Evolutionary conservation across 2,797 vertebrate species (phyloP).

Genomic region (Dermochelys coriacea): DNA sequence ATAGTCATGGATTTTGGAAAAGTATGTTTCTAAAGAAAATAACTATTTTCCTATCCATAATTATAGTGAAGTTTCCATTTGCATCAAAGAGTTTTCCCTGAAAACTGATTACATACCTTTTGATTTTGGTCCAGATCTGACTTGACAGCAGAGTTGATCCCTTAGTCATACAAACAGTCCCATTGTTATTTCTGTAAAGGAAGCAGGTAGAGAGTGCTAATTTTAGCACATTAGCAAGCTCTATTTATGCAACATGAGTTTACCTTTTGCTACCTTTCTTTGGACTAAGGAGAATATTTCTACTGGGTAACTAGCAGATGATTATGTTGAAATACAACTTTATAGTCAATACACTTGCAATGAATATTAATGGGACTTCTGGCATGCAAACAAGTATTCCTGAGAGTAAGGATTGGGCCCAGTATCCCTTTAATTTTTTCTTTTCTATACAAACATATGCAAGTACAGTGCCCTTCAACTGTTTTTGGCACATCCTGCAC

Average conservation of each 20-base stretch:
- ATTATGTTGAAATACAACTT: accelerated
- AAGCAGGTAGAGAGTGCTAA: neutral
- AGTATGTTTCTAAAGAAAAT: neutral
- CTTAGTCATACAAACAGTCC: neutral
- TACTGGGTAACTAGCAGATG: accelerated
- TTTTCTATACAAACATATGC: accelerated
- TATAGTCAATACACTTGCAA: accelerated
- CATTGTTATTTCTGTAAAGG: neutral
- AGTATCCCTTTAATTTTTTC: neutral
- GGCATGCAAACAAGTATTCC: accelerated
- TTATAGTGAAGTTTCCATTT: neutral
- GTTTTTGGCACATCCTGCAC: neutral
- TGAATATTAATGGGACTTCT: neutral
- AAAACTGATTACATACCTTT: neutral
- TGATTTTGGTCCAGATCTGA: neutral
- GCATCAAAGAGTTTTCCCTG: neutral
- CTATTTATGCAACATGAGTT: neutral
- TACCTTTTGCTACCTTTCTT: neutral
- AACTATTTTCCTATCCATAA: neutral
- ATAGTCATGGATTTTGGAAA: neutral
- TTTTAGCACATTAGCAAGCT: neutral
- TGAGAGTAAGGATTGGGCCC: accelerated
- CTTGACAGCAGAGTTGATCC: no score
- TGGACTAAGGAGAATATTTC: neutral
- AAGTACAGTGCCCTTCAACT: neutral